A percentile compares a stretch with the other conserved stretches of the same genome.
phyloP scores from a whole-genome alignment of 2,113 vertebrate species.

The Murina feae region DNA sequence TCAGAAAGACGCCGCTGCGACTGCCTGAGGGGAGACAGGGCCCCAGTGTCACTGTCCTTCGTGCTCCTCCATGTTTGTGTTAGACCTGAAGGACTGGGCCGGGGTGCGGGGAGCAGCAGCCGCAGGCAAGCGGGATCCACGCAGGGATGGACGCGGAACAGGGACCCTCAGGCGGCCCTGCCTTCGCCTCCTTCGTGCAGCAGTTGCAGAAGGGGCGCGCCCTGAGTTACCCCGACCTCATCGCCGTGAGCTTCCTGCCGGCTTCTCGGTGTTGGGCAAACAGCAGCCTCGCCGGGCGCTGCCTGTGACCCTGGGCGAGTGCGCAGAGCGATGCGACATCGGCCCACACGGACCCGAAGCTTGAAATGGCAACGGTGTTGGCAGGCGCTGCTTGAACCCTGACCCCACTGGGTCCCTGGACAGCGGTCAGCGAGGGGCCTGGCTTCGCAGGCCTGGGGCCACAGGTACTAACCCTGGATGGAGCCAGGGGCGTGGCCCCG shows the following conservation, averaged over 20 bases:
- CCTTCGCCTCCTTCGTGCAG: neutral
- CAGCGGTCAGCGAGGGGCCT: accelerated
- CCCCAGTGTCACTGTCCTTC: neutral
- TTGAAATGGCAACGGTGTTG: accelerated
- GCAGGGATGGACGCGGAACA: neutral
- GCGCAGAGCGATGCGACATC: too few relatives aligned
- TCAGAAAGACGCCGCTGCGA: neutral
- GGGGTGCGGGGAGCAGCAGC: accelerated
- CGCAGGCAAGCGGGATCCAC: accelerated
- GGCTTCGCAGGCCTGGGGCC: neutral
- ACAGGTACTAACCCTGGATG: accelerated
- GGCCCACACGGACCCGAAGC: accelerated
- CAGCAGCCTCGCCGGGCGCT: accelerated
- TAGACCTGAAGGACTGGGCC: neutral
- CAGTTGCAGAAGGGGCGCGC: neutral
- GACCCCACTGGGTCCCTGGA: neutral
- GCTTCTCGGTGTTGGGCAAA: neutral
- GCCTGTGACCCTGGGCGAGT: neutral
- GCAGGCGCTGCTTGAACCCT: too few relatives aligned
- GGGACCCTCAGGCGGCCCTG: accelerated
- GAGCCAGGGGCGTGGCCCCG: neutral
- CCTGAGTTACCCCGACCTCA: neutral
- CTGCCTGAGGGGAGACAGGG: neutral
- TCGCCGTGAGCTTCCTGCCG: accelerated
- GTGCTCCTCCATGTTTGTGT: neutral